Evolutionary conservation across 2,113 vertebrate species (phyloP), one percentile per base, ranked within the genome.

Genomic region (Centropristis striata): DNA sequence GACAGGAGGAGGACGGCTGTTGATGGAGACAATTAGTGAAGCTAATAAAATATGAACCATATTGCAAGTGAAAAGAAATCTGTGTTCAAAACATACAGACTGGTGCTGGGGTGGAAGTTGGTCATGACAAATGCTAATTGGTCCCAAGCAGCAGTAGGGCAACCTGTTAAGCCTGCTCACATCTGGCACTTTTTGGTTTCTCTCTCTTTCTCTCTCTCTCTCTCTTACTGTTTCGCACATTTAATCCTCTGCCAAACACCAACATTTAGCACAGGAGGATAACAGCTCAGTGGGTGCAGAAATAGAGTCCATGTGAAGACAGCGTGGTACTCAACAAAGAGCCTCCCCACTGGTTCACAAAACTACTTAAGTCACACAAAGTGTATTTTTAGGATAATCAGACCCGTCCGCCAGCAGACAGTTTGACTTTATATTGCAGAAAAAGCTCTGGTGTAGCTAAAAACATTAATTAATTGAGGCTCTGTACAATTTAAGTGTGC

Each of bases 31-130:
- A 88, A 88, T 94, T 92, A 92, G 83, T 60, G 80, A 44, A 11
- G 81, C 69, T 89, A 87, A 83, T 87, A 86, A 85, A 94, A 92
- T 92, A 85, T 86, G 66, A 90, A 91, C 80, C 90, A 87, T 88
- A 89, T 88, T 89, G 86, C 69, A 73, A 71, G 50, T 69, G 74
- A 81, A 87, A 86, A 67, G 59, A 85, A 90, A 90, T 68, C 53
- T 77, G 83, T 84, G 76, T 80, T 92, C 80, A 88, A 90, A 89
- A 81, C 78, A 87, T 63, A 72, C 67, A 71, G 63, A 80, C 61
- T 49, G 32, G 63, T 58, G 50, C 51, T 16, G 16, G 78, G 75
- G 71, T 72, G 75, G 76, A 90, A 85, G 81, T 66, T 67, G 66
- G 59, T 80, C 54, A 67, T 90, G 85, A 92, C 81, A 84, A 90